Conservation (phyloP, 1,140 invertebrate species). For the Onthophagus taurus region DNA sequence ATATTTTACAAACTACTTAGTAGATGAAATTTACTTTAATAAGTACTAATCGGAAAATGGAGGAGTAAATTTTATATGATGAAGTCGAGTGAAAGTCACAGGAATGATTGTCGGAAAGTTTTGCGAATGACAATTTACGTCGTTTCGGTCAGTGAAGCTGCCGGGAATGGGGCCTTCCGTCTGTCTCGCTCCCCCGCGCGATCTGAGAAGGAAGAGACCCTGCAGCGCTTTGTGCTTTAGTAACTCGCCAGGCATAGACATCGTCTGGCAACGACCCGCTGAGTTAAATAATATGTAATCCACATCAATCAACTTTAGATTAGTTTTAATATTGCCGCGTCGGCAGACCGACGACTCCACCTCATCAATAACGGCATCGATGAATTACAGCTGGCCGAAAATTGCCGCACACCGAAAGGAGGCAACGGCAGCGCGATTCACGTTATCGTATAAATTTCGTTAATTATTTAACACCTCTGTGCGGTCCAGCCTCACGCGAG, state of each 20-base stretch:
- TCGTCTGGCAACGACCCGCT: conserved; percentile 19
- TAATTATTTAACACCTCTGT: conserved; percentile 4
- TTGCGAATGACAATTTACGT: neutral
- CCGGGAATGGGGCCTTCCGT: no score
- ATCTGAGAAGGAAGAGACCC: conserved; percentile 1
- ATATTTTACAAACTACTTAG: no score
- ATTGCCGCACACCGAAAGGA: conserved; percentile 7
- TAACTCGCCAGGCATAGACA: conserved; percentile 9
- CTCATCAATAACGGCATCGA: conserved; percentile 13
- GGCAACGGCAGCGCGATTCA: neutral
- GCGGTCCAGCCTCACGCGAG: no score
- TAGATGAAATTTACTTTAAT: no score
- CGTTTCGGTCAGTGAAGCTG: neutral
- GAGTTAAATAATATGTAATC: conserved; percentile 27
- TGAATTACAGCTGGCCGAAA: conserved; percentile 10
- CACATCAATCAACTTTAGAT: conserved; percentile 29
- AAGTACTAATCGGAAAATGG: no score
- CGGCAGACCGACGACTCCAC: conserved; percentile 13
- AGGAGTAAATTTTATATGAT: no score
- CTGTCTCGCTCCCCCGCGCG: no score
- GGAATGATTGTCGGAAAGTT: no score
- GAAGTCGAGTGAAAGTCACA: neutral
- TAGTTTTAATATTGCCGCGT: conserved; percentile 24
- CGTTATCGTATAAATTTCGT: neutral
- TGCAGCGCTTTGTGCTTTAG: conserved; percentile 9